phyloP scores from a whole-genome alignment of 2,113 vertebrate genomes.

The Origma solitaria region DNA sequence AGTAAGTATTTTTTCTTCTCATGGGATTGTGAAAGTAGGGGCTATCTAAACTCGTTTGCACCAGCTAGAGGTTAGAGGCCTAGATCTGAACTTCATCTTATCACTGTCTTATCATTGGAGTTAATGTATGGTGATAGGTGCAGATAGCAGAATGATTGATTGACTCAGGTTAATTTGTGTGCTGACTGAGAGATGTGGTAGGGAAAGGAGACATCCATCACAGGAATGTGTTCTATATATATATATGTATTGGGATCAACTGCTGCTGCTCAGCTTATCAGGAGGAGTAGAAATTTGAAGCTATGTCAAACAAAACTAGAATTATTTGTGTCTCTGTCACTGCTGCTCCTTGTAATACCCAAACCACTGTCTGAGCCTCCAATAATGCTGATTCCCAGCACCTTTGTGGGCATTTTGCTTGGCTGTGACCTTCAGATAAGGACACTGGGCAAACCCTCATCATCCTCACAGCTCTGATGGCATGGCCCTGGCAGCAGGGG shows the following conservation, averaged over 20 bases:
- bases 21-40: not conserved
- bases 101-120: not conserved
- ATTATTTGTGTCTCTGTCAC: not conserved
- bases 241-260: not conserved
- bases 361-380: not conserved
- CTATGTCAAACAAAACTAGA: not conserved
- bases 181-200: not conserved
- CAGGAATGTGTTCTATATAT: not conserved
- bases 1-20: not conserved
- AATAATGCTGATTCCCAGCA: not conserved
- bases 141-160: conserved; percentile 13
- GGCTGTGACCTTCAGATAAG: not conserved
- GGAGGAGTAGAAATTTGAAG: not conserved
- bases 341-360: not conserved
- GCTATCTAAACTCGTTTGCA: conserved; percentile 25
- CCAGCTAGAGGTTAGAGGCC: not conserved
- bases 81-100: not conserved
- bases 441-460: not conserved
- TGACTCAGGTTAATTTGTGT: conserved; percentile 22
- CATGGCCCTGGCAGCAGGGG: not conserved
- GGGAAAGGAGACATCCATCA: not conserved
- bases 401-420: not conserved
- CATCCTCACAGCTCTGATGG: not conserved
- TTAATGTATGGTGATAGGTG: not conserved
- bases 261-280: not conserved